Evolutionary conservation across 2,888 invertebrate genomes (phyloP), one percentile per base, ranked within the genome.

Genomic region (Ommatoiulus sabulosus): DNA sequence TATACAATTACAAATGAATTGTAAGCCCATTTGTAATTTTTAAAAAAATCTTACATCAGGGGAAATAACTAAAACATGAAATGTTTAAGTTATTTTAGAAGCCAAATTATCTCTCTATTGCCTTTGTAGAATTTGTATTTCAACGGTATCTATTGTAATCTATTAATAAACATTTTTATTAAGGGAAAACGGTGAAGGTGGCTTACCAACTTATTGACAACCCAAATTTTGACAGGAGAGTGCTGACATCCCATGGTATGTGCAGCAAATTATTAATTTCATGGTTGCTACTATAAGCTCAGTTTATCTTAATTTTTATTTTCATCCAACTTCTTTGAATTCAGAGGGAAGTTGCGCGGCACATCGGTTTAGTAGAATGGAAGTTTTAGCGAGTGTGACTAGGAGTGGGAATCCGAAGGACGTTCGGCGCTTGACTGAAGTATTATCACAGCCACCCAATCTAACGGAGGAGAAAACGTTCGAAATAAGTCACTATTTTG

Each of bases 401-500:
- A 17, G 17, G n/a, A 63, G 63, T 7, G 63, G 63, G n/a, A 63
- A 63, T n/a, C 5, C 1, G n/a, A 63, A 84, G 3, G 84, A 84
- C 43, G n/a, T 84, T 7, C 17, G 17, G 35, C 43, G 44, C 84
- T 44, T 84, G 44, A 44, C 44, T 17, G 44, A 84, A 10, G 43
- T 44, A 5, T 12, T 84, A 43, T 84, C 84, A 15, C 84, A 84
- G 84, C 84, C 20, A 84, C 3, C 3, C 20, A 44, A 15, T 84
- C 43, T 44, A 24, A 84, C 84, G 2, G 84, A 17, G n/a, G 84
- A 84, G n/a, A 84, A 84, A 44, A 84, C 35, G 17, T 17, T 84
- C 6, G 84, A 84, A 84, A 44, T 84, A 7, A 84, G 84, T 84
- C 84, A 84, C n/a, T 84, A 84, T 84, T 84, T 84, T n/a, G n/a